phyloP scores from a whole-genome alignment of 2,113 vertebrate genomes.

The Tenrec ecaudatus region DNA sequence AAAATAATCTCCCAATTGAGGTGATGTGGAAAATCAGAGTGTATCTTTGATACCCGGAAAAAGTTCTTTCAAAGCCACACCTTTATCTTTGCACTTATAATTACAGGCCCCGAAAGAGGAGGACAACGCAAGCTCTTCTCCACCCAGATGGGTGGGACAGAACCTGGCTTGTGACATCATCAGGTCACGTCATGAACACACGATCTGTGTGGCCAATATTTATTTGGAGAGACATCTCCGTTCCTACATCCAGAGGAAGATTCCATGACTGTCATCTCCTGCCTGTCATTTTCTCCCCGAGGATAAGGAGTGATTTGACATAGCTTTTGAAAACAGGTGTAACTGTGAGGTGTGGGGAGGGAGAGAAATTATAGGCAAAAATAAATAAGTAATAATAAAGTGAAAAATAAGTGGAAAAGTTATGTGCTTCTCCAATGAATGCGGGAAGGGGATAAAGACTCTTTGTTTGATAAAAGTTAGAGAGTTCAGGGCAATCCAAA shows the following conservation, averaged over 20 bases:
- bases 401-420: slow-evolving; percentile 61
- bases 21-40: slow-evolving; percentile 62
- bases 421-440: slow-evolving; percentile 46
- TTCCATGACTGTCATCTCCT: slow-evolving; percentile 63
- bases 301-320: slow-evolving; percentile 64
- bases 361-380: slow-evolving; percentile 67
- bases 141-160: slow-evolving; percentile 63
- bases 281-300: slow-evolving; percentile 73
- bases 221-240: slow-evolving; percentile 83
- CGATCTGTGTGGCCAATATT: slow-evolving; percentile 64
- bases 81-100: slow-evolving; percentile 55
- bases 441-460: slow-evolving; percentile 67
- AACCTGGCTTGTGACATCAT: slow-evolving; percentile 69
- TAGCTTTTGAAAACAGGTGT: slow-evolving; percentile 82
- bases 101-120: slow-evolving; percentile 49
- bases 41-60: slow-evolving; percentile 50
- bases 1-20: slow-evolving; percentile 38
- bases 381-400: slow-evolving; percentile 38
- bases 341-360: not conserved
- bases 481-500: slow-evolving; percentile 71
- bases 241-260: slow-evolving; percentile 69
- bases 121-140: not conserved
- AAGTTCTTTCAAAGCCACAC: slow-evolving; percentile 70
- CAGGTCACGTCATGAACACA: slow-evolving; percentile 70
- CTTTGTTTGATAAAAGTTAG: slow-evolving; percentile 80